These are phyloP conservation scores for Stomatorhinus walkeri DNA, from an alignment of 2,797 vertebrate genomes.

Conservation along the genomic window DNA sequence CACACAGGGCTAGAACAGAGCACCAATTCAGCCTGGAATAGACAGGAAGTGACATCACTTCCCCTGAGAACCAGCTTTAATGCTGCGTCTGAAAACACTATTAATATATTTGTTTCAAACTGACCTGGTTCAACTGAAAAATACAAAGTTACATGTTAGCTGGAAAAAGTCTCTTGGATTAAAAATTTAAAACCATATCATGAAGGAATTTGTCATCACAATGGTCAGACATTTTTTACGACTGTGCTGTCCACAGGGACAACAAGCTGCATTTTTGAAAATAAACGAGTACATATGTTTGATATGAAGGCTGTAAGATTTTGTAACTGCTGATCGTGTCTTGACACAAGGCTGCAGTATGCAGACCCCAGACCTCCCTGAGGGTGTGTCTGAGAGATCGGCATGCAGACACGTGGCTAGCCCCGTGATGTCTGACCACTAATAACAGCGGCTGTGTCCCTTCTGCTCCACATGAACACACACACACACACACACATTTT, in stretches of 20 bases:
- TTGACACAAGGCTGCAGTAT: background rate
- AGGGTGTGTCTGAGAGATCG: background rate
- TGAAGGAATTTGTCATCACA: background rate
- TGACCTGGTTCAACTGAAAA: background rate
- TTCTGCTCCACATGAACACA: background rate
- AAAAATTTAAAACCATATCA: background rate
- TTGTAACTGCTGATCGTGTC: background rate
- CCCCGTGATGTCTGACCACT: background rate
- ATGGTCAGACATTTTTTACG: background rate
- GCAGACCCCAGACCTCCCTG: background rate
- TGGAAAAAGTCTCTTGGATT: background rate
- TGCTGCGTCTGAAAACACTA: background rate
- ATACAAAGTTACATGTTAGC: background rate
- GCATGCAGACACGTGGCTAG: background rate
- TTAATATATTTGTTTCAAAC: conserved; percentile 1
- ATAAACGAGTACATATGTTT: background rate
- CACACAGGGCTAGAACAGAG: conserved; percentile 15
- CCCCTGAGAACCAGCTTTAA: background rate
- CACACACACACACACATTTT: background rate
- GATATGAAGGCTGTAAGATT: background rate
- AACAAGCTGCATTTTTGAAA: background rate
- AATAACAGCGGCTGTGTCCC: background rate
- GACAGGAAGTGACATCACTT: conserved; percentile 23
- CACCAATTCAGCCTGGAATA: conserved; percentile 12
- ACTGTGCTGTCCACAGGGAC: background rate